A percentile compares a stretch with the other conserved stretches of the same genome.
These are phyloP conservation scores for Perodicticus potto DNA, from an alignment of 2,797 vertebrate genomes.

Conservation along the genomic window DNA sequence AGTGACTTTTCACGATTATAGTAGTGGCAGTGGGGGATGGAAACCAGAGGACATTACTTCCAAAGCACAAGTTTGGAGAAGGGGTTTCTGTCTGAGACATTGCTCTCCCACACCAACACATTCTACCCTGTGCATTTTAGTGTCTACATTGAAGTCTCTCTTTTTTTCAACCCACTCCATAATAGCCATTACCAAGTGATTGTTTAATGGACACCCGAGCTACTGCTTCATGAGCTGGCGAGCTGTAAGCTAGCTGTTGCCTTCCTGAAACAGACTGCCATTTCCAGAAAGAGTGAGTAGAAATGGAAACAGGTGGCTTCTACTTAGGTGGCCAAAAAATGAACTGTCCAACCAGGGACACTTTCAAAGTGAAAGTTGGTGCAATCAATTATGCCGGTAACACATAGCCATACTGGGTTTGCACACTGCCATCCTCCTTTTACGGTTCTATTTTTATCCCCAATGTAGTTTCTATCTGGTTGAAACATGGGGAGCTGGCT, in stretches of 20 bases:
- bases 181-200: slow-evolving; percentile 29
- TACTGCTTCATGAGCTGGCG: neutral
- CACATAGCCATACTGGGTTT: neutral
- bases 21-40: neutral
- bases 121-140: neutral
- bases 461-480: slow-evolving; percentile 6
- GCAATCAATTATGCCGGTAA: neutral
- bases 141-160: neutral
- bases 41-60: neutral
- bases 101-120: neutral
- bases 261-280: neutral
- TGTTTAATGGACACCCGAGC: neutral
- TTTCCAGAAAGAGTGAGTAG: neutral
- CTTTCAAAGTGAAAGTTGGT: neutral
- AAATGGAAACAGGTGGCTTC: neutral
- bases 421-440: neutral
- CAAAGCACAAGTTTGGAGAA: neutral
- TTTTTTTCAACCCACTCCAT: neutral
- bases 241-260: neutral
- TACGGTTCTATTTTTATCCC: neutral
- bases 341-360: neutral
- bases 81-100: neutral
- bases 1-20: neutral
- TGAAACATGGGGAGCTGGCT: neutral
- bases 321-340: neutral